Conservation (phyloP, 2,888 invertebrate species). For the Oligia latruncula region DNA sequence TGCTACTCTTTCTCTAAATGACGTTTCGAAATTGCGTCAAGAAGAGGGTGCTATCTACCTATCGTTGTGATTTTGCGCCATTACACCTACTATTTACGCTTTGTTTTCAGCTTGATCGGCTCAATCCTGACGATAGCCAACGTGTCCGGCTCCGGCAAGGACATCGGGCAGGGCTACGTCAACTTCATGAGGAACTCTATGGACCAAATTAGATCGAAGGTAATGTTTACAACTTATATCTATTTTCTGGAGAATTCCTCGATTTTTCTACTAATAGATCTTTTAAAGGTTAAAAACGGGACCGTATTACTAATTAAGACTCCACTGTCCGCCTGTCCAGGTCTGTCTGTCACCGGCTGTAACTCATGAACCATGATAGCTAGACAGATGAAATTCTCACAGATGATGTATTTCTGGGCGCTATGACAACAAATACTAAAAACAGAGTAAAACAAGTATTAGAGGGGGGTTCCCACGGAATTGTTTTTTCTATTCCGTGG, state of each 20-base stretch:
- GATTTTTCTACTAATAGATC: neutral
- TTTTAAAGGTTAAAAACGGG: neutral
- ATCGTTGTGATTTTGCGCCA: neutral
- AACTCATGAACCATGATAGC: too few relatives aligned
- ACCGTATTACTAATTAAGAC: too few relatives aligned
- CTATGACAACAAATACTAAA: too few relatives aligned
- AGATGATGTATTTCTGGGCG: too few relatives aligned
- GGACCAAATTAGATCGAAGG: constrained; percentile 99
- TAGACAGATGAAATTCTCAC: too few relatives aligned
- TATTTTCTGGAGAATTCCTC: neutral
- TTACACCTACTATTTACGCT: rapidly evolving
- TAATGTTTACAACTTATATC: neutral
- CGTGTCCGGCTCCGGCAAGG: constrained; percentile 98
- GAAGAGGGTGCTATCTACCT: neutral
- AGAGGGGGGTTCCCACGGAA: too few relatives aligned
- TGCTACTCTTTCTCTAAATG: neutral
- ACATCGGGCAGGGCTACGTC: constrained; percentile 99
- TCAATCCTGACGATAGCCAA: constrained; percentile 91
- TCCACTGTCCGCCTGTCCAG: too few relatives aligned
- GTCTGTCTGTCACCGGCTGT: too few relatives aligned
- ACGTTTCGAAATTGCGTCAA: neutral
- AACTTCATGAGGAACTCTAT: constrained; percentile 99
- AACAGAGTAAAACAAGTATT: too few relatives aligned
- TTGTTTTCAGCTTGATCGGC: constrained; percentile 83
- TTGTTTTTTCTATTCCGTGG: too few relatives aligned